phyloP scores from a whole-genome alignment of 2,888 invertebrate species.

The Melinopterus prodromus region DNA sequence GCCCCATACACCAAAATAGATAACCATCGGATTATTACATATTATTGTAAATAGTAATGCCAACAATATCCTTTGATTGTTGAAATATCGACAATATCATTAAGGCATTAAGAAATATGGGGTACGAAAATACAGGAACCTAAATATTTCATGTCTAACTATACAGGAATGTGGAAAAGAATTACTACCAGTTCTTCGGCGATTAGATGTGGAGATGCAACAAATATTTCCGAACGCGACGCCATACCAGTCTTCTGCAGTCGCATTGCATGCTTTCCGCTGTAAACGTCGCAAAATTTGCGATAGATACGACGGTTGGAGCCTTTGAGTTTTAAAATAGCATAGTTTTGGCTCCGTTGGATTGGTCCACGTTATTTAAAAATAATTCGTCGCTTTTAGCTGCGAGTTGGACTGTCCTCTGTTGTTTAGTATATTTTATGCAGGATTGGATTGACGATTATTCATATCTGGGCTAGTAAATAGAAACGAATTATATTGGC shows the following conservation, averaged over 20 bases:
- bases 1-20: not conserved
- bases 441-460: not conserved
- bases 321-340: not conserved
- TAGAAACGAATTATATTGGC: too few species aligned
- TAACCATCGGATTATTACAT: not conserved
- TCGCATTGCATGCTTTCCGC: not conserved
- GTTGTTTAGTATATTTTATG: not conserved
- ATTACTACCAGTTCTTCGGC: not conserved
- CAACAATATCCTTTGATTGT: not conserved
- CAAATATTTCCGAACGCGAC: not conserved
- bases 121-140: not conserved
- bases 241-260: not conserved
- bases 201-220: not conserved
- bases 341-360: not conserved
- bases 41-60: not conserved
- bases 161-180: not conserved
- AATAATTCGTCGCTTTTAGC: not conserved
- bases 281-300: not conserved
- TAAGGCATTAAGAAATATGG: not conserved
- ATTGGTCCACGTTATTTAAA: not conserved
- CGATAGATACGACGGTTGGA: not conserved
- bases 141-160: not conserved
- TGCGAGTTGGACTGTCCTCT: not conserved
- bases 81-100: not conserved
- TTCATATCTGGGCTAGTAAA: too few species aligned